Evolutionary conservation across 2,888 invertebrate species (phyloP), one percentile per base, ranked within the genome.

Genomic region (Andrena marginata): DNA sequence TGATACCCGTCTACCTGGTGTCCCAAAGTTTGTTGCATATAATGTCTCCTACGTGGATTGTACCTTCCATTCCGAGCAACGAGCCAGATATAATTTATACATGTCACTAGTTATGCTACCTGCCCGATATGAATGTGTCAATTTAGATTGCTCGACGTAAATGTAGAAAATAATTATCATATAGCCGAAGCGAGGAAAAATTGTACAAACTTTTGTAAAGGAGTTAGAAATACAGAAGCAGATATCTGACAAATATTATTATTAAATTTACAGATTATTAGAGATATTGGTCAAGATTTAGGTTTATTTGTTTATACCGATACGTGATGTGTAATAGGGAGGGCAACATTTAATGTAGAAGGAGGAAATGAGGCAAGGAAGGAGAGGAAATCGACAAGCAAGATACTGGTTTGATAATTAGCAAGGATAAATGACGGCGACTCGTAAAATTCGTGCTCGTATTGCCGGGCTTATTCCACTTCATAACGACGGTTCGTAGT

Each of bases 1-100:
- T 88, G 85, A 89, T 90, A 85, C 87, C 88, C 76, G 80, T 86
- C 74, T 86, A 90, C 88, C 89, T 86, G 89, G 90, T 90, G 89
- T 89, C 85, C 80, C 31, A 73, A 74, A 72, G 79, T 81, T 87
- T 56, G 42, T 48, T 49, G 29, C 51, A 20, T 6, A n/a, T 23
- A 10, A 10, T n/a, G 48, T 13, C 5, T 20, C 13, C 51, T 13
- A 0, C 13, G 2, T n/a, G 7, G 0, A 4, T 1, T 56, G 13
- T 16, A 8, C 13, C 10, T 10, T 26, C 8, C 2, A 3, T 13
- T 56, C 42, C 16, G 26, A 56, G 13, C 13, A 16, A 54, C 33
- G n/a, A 13, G 10, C 7, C 16, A 3, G 13, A 31, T 49, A 16
- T 48, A 2, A 26, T 8, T 7, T 6, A 13, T n/a, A 29, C 29